Conservation (phyloP, 2,888 invertebrate species). For the Vesta saturnalis region DNA sequence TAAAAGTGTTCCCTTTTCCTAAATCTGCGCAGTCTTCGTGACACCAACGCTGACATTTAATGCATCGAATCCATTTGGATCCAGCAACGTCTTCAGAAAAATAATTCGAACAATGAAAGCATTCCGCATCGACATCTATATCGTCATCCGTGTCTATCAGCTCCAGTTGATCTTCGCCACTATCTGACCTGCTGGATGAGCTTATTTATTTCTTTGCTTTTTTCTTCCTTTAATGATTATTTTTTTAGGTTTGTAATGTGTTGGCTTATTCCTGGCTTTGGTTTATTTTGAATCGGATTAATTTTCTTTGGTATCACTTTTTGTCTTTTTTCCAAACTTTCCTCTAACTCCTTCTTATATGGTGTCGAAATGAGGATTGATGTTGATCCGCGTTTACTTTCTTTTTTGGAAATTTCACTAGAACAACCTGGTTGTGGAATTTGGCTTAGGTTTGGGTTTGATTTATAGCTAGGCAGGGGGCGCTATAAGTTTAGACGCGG, state of each 20-base stretch:
- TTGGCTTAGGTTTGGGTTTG: not conserved
- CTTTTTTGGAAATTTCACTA: not conserved
- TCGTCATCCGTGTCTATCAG: not conserved
- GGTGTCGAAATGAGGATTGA: not conserved
- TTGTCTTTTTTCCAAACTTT: not conserved
- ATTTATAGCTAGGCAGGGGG: not conserved
- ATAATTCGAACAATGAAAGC: not conserved
- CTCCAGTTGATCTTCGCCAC: not conserved
- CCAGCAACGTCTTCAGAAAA: not conserved
- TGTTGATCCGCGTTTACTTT: not conserved
- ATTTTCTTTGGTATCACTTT: not conserved
- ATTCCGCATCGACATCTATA: not conserved
- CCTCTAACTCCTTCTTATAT: not conserved
- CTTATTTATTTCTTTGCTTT: not conserved
- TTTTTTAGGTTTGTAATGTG: not conserved
- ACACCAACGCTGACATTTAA: not conserved
- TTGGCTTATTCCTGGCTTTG: not conserved
- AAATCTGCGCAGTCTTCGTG: no score
- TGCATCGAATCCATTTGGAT: not conserved
- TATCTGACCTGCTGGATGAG: not conserved
- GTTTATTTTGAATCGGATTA: not conserved
- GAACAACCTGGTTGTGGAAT: not conserved
- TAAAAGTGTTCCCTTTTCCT: not conserved
- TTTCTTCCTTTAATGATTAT: not conserved
- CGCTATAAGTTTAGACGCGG: not conserved